Percentiles rank a stretch among this genome's conserved stretches.
These are phyloP conservation scores for Chitala chitala DNA, from an alignment of 2,113 vertebrate genomes.

Conservation along the genomic window DNA sequence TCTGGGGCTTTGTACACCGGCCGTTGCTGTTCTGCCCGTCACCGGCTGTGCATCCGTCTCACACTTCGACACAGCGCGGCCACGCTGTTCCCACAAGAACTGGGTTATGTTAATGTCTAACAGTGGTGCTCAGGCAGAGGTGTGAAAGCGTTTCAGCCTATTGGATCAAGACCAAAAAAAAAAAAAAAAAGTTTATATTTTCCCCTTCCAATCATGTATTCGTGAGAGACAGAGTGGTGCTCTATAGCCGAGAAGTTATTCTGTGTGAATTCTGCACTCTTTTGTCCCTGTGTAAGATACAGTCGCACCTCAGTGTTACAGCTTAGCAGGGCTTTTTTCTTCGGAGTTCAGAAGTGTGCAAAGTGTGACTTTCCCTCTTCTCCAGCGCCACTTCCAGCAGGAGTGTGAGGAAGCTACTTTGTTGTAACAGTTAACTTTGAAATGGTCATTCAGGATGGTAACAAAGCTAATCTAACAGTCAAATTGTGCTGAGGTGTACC, in stretches of 20 bases:
- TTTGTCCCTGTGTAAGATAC: neutral
- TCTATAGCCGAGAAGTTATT: neutral
- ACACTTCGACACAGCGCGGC: neutral
- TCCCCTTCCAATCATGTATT: neutral
- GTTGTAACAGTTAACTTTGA: neutral
- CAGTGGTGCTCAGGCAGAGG: neutral
- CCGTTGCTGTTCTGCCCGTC: neutral
- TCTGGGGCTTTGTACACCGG: neutral
- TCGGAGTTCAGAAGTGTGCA: neutral
- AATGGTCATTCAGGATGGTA: neutral
- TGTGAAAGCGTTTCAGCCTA: neutral
- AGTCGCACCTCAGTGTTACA: no score
- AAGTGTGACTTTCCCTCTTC: no score
- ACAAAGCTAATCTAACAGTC: neutral
- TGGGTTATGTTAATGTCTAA: slow-evolving; percentile 6
- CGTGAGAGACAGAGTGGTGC: no score
- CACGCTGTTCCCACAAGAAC: neutral
- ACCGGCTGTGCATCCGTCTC: neutral
- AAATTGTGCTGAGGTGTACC: no score
- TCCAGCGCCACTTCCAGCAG: no score
- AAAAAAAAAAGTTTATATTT: no score
- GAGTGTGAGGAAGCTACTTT: no score
- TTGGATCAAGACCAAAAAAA: neutral
- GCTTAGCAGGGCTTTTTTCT: no score
- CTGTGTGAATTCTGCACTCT: neutral